A percentile compares a stretch with the other conserved stretches of the same genome.
phyloP scores from a whole-genome alignment of 1,140 invertebrate genomes.

The Dendroctonus valens region DNA sequence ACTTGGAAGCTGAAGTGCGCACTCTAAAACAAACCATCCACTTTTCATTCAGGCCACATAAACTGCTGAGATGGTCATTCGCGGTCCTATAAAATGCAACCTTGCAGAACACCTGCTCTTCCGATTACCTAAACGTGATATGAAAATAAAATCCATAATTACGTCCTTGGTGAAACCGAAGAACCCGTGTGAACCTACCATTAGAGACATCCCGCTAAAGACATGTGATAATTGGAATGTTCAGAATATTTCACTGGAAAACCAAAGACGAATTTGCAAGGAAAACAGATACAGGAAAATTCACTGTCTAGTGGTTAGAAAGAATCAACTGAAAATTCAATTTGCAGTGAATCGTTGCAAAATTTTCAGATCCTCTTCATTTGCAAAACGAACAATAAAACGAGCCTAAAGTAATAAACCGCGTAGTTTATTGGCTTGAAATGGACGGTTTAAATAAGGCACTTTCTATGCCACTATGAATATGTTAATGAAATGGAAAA shows the following conservation, averaged over 20 bases:
- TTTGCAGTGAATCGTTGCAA: no score
- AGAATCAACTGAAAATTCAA: no score
- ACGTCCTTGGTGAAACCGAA: conserved; percentile 22
- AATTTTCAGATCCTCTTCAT: neutral
- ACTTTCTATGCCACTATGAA: conserved; percentile 13
- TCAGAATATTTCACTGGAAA: no score
- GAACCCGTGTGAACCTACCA: conserved; percentile 14
- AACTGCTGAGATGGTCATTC: conserved; percentile 13
- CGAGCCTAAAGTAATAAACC: conserved; percentile 12
- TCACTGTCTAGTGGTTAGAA: no score
- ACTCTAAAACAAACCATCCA: conserved; percentile 3
- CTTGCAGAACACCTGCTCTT: conserved; percentile 29
- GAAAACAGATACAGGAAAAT: no score
- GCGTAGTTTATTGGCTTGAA: conserved; percentile 11
- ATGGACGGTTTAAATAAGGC: conserved; percentile 13
- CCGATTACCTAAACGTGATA: conserved; percentile 27
- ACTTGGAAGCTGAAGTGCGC: conserved; percentile 9
- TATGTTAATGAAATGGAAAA: conserved; percentile 8
- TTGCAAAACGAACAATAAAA: conserved; percentile 5
- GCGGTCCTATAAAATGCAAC: conserved; percentile 26
- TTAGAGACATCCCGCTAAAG: no score
- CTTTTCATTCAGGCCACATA: conserved; percentile 16
- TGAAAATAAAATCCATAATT: conserved; percentile 30
- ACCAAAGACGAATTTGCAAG: no score
- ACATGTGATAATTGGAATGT: no score